Evolutionary conservation across 2,797 vertebrate species (phyloP), one percentile per base, ranked within the genome.

Genomic region (Pachyuromys duprasi): DNA sequence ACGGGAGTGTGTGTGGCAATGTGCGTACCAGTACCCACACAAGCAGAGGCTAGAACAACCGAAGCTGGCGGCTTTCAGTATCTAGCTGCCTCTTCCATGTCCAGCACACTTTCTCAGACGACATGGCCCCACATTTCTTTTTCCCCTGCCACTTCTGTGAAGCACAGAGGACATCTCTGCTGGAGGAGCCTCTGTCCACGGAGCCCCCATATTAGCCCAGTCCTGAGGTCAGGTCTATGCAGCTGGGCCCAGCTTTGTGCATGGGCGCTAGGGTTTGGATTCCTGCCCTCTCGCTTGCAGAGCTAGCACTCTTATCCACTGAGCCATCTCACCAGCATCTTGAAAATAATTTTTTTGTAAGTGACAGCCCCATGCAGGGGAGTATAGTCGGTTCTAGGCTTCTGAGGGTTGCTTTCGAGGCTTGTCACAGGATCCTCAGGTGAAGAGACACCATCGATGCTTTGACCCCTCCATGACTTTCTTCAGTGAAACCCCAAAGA

Each of bases 381-480:
- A 88, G 39, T 28, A 55, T 45, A 53, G 83, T 31, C 55, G 9
- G 81, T 81, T 17, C 45, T 49, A 4, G 26, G 15, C 18, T 70
- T 87, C 86, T 11, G 1, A 7, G 57, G 86, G 7, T 1, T 94
- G 91, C 39, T 4, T 17, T 72, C 74, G 84, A 83, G 17, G 26
- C n/a, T n/a, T 3, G 86, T 3, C 5, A 2, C 39, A 28, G 26
- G 5, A 72, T 82, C 69, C 0, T 0, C 22, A 1, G 6, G 76
- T 62, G 93, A 89, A 91, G 74, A 78, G 86, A 2, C 81, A 70
- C 1, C 17, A 55, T 33, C 1, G 22, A 55, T 33, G 36, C 8
- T 80, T 75, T 72, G 6, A 13, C 28, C 49, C 17, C 11, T 39
- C 9, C 0, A 0, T 5, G 2, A 95, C 8, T 0, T 95, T 62